Evolutionary conservation across 2,888 invertebrate genomes (phyloP).

Genomic region (Zelleria hepariella): DNA sequence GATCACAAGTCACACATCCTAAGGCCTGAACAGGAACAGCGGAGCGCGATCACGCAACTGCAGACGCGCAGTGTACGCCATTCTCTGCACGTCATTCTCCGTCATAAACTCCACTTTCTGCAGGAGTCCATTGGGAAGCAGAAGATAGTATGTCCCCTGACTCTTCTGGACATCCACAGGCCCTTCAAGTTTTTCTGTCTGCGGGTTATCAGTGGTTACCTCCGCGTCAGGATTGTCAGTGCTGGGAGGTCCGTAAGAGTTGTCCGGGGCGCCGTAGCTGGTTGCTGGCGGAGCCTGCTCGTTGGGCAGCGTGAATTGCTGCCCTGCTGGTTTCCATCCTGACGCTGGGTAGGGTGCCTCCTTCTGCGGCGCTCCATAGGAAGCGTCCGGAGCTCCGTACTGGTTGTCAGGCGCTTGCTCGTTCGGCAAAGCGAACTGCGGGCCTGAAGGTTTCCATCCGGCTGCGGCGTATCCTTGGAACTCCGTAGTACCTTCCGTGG

Average conservation of each 20-base stretch:
- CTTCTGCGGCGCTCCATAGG: constrained; percentile 28
- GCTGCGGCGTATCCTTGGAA: constrained; percentile 34
- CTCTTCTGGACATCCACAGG: constrained; percentile 61
- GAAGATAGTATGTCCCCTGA: constrained; percentile 73
- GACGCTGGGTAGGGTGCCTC: constrained; percentile 26
- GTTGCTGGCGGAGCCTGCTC: constrained; percentile 13
- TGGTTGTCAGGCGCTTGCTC: constrained; percentile 42
- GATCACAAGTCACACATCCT: not conserved
- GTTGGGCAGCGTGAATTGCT: constrained; percentile 13
- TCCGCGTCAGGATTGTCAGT: constrained; percentile 17
- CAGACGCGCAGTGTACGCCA: constrained; percentile 74
- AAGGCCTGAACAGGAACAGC: constrained; percentile 41
- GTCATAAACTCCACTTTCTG: constrained; percentile 74
- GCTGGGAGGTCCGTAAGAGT: constrained; percentile 14
- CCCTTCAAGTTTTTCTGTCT: constrained; percentile 38
- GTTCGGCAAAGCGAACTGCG: constrained; percentile 48
- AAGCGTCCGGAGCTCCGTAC: constrained; percentile 38
- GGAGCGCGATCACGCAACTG: constrained; percentile 60
- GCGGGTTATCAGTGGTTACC: constrained; percentile 46
- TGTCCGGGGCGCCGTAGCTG: constrained; percentile 14
- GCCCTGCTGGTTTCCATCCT: constrained; percentile 16
- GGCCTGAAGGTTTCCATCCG: constrained; percentile 57
- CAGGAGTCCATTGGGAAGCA: constrained; percentile 75
- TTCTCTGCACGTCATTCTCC: constrained; percentile 62
- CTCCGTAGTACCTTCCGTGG: constrained; percentile 47